phyloP scores from a whole-genome alignment of 2,888 invertebrate species.

The Eumacrocentrus americanus region DNA sequence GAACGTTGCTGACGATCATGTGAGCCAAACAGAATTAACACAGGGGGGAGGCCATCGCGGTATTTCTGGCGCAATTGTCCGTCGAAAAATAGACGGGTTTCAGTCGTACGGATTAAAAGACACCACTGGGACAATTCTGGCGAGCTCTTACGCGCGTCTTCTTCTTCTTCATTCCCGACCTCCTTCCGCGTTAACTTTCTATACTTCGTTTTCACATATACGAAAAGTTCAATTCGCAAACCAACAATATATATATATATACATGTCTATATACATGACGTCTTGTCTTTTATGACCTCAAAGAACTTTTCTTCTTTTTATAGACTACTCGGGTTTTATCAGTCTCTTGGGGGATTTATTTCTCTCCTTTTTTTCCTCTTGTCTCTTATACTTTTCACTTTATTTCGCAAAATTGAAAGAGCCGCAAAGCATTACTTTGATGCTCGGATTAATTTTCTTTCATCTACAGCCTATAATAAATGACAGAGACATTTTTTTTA shows the following conservation, averaged over 20 bases:
- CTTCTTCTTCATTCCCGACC: slow-evolving; percentile 22
- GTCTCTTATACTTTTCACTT: background rate
- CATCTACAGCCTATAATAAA: too few species aligned
- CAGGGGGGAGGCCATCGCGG: slow-evolving; percentile 50
- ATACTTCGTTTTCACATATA: background rate
- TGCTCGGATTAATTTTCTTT: background rate
- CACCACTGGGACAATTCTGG: slow-evolving; percentile 37
- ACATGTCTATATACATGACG: slow-evolving; percentile 4
- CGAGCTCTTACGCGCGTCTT: slow-evolving; percentile 14
- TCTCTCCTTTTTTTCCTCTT: background rate
- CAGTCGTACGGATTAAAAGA: slow-evolving; percentile 56
- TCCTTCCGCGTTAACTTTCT: slow-evolving; percentile 20
- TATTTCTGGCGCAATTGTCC: slow-evolving; percentile 61
- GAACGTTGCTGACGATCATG: slow-evolving; percentile 46
- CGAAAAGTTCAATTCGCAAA: background rate
- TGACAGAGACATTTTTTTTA: too few species aligned
- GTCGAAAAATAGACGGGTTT: slow-evolving; percentile 58
- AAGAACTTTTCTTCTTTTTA: slow-evolving; percentile 16
- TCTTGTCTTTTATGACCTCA: too few species aligned
- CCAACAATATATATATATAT: slow-evolving; percentile 1
- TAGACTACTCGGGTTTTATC: background rate
- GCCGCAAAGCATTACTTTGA: background rate
- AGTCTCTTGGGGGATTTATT: background rate
- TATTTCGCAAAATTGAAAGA: background rate
- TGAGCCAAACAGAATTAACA: slow-evolving; percentile 53